phyloP scores from a whole-genome alignment of 2,113 vertebrate species.

The Larimichthys polyactis region DNA sequence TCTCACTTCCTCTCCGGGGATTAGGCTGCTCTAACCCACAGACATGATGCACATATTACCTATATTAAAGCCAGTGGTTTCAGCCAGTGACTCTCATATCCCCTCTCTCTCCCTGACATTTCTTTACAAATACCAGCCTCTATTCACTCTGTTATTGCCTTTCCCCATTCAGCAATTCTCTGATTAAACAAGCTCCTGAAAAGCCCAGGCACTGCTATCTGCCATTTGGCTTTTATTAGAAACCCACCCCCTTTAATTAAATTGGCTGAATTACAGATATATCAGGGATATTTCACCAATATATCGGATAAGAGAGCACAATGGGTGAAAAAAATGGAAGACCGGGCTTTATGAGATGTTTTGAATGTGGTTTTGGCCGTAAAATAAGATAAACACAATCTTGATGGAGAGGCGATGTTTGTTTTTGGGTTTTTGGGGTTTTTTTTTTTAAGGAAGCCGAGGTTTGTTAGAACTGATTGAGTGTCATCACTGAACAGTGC shows the following conservation, averaged over 20 bases:
- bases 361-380: constrained; percentile 57
- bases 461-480: constrained; percentile 50
- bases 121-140: constrained; percentile 83
- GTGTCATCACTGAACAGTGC: constrained; percentile 11
- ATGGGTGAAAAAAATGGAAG: constrained; percentile 53
- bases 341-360: constrained; percentile 69
- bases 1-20: constrained; percentile 41
- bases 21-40: constrained; percentile 47
- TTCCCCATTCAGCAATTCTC: constrained; percentile 71
- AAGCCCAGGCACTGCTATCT: constrained; percentile 74
- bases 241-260: constrained; percentile 80
- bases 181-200: constrained; percentile 78
- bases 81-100: constrained; percentile 68
- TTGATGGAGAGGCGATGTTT: constrained; percentile 36
- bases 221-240: constrained; percentile 83
- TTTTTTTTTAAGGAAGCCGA: constrained; percentile 18
- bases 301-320: constrained; percentile 74
- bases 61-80: constrained; percentile 70
- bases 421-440: neutral
- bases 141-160: constrained; percentile 81
- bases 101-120: constrained; percentile 78
- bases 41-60: constrained; percentile 63
- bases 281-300: constrained; percentile 74
- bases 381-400: constrained; percentile 70
- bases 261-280: constrained; percentile 75